Percentiles rank a stretch among this genome's conserved stretches.
Evolutionary conservation across 2,113 vertebrate species (phyloP).

Genomic region (Microtus richardsoni): DNA sequence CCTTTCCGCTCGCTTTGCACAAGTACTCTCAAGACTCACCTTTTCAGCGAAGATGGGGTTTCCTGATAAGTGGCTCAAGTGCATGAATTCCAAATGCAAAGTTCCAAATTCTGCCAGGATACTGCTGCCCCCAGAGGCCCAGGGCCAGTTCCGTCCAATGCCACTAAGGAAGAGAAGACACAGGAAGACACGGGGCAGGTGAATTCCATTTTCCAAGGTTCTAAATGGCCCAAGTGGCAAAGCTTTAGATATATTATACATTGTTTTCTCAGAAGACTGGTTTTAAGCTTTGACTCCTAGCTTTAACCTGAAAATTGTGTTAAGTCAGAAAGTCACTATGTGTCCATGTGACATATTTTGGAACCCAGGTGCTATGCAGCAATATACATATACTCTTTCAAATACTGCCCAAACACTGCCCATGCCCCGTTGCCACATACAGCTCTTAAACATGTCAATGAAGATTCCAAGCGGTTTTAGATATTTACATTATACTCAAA

Average conservation of each 20-base stretch:
- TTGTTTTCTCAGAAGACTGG: not conserved
- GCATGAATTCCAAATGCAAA: slow-evolving; percentile 97
- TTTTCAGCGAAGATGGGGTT: slow-evolving; percentile 96
- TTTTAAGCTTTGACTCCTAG: not conserved
- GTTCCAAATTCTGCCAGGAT: slow-evolving; percentile 99
- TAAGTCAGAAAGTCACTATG: not conserved
- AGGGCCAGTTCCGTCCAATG: slow-evolving; percentile 97
- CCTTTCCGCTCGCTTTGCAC: not conserved
- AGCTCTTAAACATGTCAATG: slow-evolving; percentile 12
- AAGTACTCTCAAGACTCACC: slow-evolving; percentile 85
- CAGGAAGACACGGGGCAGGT: slow-evolving; percentile 5
- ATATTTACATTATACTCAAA: not conserved
- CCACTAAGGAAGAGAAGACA: slow-evolving; percentile 87
- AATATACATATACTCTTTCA: not conserved
- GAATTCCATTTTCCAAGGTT: not conserved
- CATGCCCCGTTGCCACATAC: not conserved
- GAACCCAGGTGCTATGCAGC: not conserved
- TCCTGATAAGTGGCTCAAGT: slow-evolving; percentile 95
- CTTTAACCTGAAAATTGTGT: not conserved
- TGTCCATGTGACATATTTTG: not conserved
- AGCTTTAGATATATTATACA: not conserved
- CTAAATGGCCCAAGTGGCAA: not conserved
- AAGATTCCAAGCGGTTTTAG: not conserved
- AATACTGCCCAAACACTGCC: not conserved
- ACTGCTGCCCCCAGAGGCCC: slow-evolving; percentile 99